Base-by-base conservation (phyloP, 2,113 vertebrate genomes). In the Halcyon malimbica region DNA sequence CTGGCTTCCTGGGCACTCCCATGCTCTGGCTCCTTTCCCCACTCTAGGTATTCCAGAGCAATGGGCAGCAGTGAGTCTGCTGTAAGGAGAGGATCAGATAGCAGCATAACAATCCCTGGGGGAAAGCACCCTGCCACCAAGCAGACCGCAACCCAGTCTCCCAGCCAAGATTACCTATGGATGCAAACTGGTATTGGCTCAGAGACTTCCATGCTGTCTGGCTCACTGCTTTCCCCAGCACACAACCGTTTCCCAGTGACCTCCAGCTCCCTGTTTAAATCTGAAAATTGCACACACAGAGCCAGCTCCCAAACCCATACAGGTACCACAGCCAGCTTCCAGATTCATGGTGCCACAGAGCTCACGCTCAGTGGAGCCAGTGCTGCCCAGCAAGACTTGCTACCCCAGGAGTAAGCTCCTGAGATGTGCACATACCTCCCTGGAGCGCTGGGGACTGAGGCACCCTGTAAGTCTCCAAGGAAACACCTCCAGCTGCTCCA, bases 21-120 rank as follows among this genome's bases (percentile, higher is more conserved):
- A 18, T 60, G 33, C 11, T 95, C 93, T 25, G 92, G 33, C 37
- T 97, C 94, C 2, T 97, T 92, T 35, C 90, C 97, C 94, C 78
- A 51, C 6, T 97, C 96, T 7, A 39, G 74, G 76, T 84, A 93
- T 37, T 81, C 92, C 90, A 78, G 16, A 25, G 95, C 81, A 41
- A 92, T 84, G 10, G 91, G 92, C 0, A 90, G 97, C 81, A 98
- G 51, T 0, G 97, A 97, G 44, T 91, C 95, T 4, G 59, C 98
- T 98, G 91, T 6, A 70, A 48, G 57, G 33, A 87, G 39, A 76
- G 31, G 25, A 73, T 65, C 75, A 51, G 65, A 60, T 17, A 26
- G 2, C 20, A 39, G 12, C 6, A 20, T 19, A 7, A 13, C 75
- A 25, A 11, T 39, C 2, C 21, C 13, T 1, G 0, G 11, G n/a